Percentiles rank a stretch among this genome's conserved stretches.
Evolutionary conservation across 2,888 invertebrate genomes (phyloP).

Genomic region (Clistopyga incitator): DNA sequence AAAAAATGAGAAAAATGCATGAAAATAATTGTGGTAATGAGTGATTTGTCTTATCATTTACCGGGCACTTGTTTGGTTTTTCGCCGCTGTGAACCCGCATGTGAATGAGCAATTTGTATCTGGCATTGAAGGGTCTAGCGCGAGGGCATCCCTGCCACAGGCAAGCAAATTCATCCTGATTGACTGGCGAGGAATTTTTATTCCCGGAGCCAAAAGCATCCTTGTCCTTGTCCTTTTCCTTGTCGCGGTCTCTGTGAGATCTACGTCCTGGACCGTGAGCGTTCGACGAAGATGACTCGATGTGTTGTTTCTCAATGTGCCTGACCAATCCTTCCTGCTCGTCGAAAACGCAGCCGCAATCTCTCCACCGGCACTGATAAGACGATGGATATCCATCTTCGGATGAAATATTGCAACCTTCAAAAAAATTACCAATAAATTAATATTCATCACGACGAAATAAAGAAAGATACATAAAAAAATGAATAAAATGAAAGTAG

Average conservation of each 20-base stretch:
- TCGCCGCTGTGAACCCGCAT: conserved; percentile 99
- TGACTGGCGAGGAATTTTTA: conserved; percentile 31
- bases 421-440: conserved; percentile 46
- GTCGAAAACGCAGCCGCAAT: conserved; percentile 92
- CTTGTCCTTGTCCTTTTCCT: conserved; percentile 62
- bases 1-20: background rate
- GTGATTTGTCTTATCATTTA: conserved; percentile 86
- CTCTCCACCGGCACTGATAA: conserved; percentile 92
- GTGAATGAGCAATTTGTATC: conserved; percentile 98
- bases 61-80: conserved; percentile 98
- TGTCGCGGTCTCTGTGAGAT: conserved; percentile 76
- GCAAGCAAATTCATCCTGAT: conserved; percentile 93
- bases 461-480: background rate
- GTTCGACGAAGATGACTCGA: conserved; percentile 86
- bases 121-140: conserved; percentile 97
- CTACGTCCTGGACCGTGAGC: conserved; percentile 76
- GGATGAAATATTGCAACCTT: conserved; percentile 71
- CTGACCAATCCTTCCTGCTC: conserved; percentile 92
- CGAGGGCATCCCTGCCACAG: conserved; percentile 97
- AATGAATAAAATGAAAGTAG: no score
- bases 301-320: conserved; percentile 94
- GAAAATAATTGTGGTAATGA: background rate
- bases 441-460: background rate
- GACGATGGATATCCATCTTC: conserved; percentile 75
- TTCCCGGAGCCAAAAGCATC: background rate